Base-by-base conservation (phyloP, 2,797 vertebrate species). In the Thamnophis elegans region DNA sequence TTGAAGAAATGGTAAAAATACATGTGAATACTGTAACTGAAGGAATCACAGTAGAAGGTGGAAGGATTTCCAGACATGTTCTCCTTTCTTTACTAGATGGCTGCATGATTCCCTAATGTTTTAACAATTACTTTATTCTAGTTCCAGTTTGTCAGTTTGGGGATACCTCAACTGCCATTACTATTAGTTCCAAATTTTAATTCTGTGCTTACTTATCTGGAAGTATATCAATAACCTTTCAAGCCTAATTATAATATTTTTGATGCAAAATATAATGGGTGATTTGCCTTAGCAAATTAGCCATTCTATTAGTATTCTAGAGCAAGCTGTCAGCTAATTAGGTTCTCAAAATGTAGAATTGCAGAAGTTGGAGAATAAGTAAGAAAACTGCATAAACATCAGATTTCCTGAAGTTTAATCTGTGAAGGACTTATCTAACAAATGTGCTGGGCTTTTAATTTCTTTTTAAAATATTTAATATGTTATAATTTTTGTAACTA, bases 401-500 rank as follows among this genome's bases (percentile, higher is more conserved):
- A 92, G 60, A 94, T 92, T 92, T 93, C 89, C 68, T 62, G 25
- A 28, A 89, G 86, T 92, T 88, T 53, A 90, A 82, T 95, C 88
- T 92, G 56, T 93, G 87, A 92, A 93, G 94, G 95, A 95, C 85
- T 94, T 94, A 94, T 65, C 92, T 96, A 90, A 91, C 92, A 96
- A 89, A 94, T 91, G 12, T 95, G 94, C 95, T 96, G 95, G 94
- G 89, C 91, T 94, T 95, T 95, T 94, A 91, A 94, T 95, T 90
- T 56, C 16, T n/a, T 59, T 94, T 94, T 91, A 96, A 97, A 95
- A 92, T 92, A 95, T 97, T 95, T 96, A 96, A 97, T 97, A 97
- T 95, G 94, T 97, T 97, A 96, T 96, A 94, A 95, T 93, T 94
- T 73, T 96, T 97, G 95, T 96, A 97, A 97, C 97, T 97, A 97